Evolutionary conservation across 1,140 invertebrate genomes (phyloP), one percentile per base, ranked within the genome.

Genomic region (Solen grandis): DNA sequence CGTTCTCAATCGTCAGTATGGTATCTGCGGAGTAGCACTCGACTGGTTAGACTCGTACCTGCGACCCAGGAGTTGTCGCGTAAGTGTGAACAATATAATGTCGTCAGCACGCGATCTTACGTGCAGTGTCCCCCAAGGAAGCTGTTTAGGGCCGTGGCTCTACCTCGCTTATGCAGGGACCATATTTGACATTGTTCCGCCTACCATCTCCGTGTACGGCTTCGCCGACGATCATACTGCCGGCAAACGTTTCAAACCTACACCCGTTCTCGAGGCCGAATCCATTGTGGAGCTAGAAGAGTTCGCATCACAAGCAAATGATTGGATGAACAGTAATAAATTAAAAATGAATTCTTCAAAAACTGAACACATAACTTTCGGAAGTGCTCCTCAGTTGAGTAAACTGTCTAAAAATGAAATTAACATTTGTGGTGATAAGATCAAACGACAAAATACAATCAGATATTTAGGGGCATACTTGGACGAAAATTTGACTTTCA

Each of bases 291-390:
- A 54, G 1, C 66, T 54, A 31, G 1, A 29, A 54, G 25, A 69
- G 10, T 54, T 41, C 55, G 66, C 66, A 31, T 1, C 19, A 4
- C 16, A 8, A 22, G 33, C 35, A 25, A 54, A 54, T 19, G 50
- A 69, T 31, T 54, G 66, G 46, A 54, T 69, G 50, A 95, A 69
- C 31, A 35, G 19, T 5, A 70, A 69, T 33, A 69, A 69, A 54
- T 8, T 69, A 29, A 57, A 54, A 72, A 69, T 69, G 50, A 54
- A 69, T 27, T 57, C 66, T 50, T 10, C 50, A 2, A 55, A 69
- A 22, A 54, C 66, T 5, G 66, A 55, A n/a, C 55, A 54, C n/a
- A 69, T 55, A 14, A 31, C 35, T 27, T 69, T 69, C 35, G 46
- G 66, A n/a, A 69, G 66, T 33, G 14, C 10, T 5, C 13, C 13